Percentiles rank a stretch among this genome's conserved stretches.
phyloP scores from a whole-genome alignment of 2,113 vertebrate genomes.

The Climacteris rufus region DNA sequence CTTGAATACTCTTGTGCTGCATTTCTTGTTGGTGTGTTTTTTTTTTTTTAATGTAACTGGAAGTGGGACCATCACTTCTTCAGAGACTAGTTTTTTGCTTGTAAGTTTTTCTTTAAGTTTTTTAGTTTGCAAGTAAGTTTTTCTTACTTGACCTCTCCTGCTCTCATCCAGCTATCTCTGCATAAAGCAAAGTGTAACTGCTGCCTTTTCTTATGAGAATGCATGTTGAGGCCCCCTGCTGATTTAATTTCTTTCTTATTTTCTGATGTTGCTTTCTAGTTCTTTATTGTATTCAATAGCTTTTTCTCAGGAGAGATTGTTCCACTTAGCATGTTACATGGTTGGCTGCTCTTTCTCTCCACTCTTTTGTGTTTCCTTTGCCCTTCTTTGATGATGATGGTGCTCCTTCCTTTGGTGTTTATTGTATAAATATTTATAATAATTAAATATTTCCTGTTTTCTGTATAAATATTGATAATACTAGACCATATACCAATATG shows the following conservation, averaged over 20 bases:
- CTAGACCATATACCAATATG: neutral
- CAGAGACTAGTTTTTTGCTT: neutral
- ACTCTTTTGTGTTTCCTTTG: neutral
- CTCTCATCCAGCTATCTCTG: neutral
- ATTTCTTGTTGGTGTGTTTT: neutral
- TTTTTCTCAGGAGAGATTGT: neutral
- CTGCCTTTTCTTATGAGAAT: neutral
- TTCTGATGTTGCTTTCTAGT: neutral
- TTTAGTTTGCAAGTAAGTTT: no score
- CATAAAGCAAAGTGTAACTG: neutral
- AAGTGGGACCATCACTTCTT: neutral
- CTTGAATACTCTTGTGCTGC: neutral
- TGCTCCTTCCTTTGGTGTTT: neutral
- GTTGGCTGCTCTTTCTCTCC: neutral
- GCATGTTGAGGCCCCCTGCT: neutral
- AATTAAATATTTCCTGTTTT: neutral
- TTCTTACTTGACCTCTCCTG: neutral
- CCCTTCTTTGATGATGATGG: neutral
- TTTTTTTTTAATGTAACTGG: neutral
- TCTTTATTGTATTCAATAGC: neutral
- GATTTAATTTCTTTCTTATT: neutral
- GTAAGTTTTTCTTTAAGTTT: neutral
- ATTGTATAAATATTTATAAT: neutral
- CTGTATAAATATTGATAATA: neutral
- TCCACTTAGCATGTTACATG: neutral